Evolutionary conservation across 2,113 vertebrate genomes (phyloP).

Genomic region (Solea senegalensis): DNA sequence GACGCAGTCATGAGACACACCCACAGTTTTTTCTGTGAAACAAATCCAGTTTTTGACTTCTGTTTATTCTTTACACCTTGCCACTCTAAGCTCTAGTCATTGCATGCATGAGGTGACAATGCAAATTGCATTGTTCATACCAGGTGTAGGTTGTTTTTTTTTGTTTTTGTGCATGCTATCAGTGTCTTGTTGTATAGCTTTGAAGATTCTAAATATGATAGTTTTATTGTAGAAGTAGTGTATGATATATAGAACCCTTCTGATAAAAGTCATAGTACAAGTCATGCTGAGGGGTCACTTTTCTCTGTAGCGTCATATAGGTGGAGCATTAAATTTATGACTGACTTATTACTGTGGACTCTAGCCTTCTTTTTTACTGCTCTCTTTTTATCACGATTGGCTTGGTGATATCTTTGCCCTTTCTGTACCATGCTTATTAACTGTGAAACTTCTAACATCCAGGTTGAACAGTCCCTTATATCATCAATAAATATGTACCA

Average conservation of each 20-base stretch:
- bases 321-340: conserved; percentile 53
- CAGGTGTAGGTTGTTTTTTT: conserved; percentile 28
- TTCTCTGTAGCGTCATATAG: conserved; percentile 30
- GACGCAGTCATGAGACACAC: conserved; percentile 16
- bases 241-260: too few relatives aligned
- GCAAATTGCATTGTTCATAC: conserved; percentile 72
- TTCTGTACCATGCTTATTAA: conserved; percentile 12
- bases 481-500: neutral
- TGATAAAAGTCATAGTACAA: neutral
- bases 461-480: neutral
- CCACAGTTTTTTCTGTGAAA: conserved; percentile 42
- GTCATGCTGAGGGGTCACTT: conserved; percentile 22
- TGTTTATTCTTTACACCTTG: conserved; percentile 49
- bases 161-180: conserved; percentile 54
- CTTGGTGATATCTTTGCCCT: conserved; percentile 22
- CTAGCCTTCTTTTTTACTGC: conserved; percentile 54
- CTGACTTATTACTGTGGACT: conserved; percentile 62
- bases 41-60: conserved; percentile 36
- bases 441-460: conserved; percentile 16
- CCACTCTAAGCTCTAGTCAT: conserved; percentile 68
- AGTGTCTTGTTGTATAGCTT: conserved; percentile 49
- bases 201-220: neutral
- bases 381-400: conserved; percentile 45
- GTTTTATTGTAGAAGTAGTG: neutral
- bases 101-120: conserved; percentile 74